phyloP scores from a whole-genome alignment of 2,888 invertebrate species.

The Acholoe squamosa region DNA sequence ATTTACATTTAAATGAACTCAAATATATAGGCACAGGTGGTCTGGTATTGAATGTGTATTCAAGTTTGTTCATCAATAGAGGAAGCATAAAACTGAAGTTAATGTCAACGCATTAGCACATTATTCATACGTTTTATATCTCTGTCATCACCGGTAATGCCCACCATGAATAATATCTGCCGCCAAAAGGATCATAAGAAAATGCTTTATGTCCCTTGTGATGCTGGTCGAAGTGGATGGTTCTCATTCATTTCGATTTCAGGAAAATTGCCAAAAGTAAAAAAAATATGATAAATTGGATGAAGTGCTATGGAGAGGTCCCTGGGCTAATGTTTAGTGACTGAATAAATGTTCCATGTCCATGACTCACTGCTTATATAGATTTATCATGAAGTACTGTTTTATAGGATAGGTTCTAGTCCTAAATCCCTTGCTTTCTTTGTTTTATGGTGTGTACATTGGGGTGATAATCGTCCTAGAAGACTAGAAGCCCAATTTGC shows the following conservation, averaged over 20 bases:
- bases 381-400: neutral
- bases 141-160: neutral
- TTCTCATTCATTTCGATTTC: neutral
- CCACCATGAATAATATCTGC: constrained; percentile 11
- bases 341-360: too few relatives aligned
- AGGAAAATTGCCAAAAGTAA: too few relatives aligned
- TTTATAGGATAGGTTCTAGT: neutral
- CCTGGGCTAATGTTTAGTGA: too few relatives aligned
- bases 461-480: too few relatives aligned
- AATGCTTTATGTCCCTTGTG: constrained; percentile 2
- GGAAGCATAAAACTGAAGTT: neutral
- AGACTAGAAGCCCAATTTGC: too few relatives aligned
- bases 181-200: constrained; percentile 5
- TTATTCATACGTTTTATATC: neutral
- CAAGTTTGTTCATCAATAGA: neutral
- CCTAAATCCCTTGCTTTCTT: neutral
- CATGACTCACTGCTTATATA: neutral
- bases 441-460: too few relatives aligned
- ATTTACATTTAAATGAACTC: neutral
- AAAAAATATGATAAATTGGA: too few relatives aligned
- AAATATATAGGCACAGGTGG: neutral
- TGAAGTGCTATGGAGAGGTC: too few relatives aligned
- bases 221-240: neutral
- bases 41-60: constrained; percentile 17
- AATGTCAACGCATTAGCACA: constrained; percentile 17